Conservation (phyloP, 2,888 invertebrate species). For the Drosophila algonquin region DNA sequence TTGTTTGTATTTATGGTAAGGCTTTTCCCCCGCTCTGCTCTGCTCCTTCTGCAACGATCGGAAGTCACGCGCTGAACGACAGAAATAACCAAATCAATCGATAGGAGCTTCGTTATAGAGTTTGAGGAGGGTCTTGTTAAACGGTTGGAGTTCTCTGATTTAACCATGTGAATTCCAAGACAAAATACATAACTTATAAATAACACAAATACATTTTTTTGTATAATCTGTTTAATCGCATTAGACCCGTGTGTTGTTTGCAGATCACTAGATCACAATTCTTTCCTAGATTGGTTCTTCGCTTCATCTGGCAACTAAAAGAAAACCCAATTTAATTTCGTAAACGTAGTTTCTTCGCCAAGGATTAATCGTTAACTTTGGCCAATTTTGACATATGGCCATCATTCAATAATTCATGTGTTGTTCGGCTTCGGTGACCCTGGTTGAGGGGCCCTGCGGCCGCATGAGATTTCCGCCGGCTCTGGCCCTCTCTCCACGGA, state of each 20-base stretch:
- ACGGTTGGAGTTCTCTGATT: neutral
- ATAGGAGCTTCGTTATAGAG: neutral
- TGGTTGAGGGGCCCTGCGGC: slow-evolving; percentile 30
- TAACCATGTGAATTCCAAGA: neutral
- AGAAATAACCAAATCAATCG: slow-evolving; percentile 15
- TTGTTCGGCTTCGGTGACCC: slow-evolving; percentile 26
- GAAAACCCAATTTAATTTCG: slow-evolving; percentile 12
- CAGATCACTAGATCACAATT: neutral
- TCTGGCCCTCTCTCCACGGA: neutral
- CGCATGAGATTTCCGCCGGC: slow-evolving; percentile 40
- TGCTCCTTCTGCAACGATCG: slow-evolving; percentile 51
- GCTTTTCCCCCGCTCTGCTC: slow-evolving; percentile 2
- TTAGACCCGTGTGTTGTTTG: too few relatives aligned
- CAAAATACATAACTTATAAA: too few relatives aligned
- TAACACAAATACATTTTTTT: too few relatives aligned
- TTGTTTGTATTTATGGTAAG: slow-evolving; percentile 33
- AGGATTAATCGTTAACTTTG: slow-evolving; percentile 62
- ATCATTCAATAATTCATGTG: slow-evolving; percentile 61
- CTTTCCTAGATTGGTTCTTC: neutral
- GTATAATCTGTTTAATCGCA: too few relatives aligned
- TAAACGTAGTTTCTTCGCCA: slow-evolving; percentile 11
- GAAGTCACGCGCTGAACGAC: slow-evolving; percentile 58
- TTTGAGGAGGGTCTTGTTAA: neutral
- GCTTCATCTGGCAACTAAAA: neutral
- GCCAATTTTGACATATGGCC: slow-evolving; percentile 69